phyloP scores from a whole-genome alignment of 1,140 invertebrate species.

The Hestina assimilis region DNA sequence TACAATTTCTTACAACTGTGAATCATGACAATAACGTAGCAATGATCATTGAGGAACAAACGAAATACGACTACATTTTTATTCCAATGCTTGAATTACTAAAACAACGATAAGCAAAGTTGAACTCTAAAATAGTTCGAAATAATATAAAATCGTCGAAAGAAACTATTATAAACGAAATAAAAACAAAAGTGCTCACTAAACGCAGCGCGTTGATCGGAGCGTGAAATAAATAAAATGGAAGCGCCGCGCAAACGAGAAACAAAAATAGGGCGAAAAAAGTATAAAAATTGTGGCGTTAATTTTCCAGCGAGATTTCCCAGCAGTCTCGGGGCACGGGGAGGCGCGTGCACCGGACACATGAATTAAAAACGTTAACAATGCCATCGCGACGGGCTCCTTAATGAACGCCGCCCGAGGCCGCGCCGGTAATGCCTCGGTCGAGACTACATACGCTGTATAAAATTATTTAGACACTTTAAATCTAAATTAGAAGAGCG shows the following conservation, averaged over 20 bases:
- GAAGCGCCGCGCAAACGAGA: slow-evolving; percentile 61
- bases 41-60: neutral
- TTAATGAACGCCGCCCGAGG: slow-evolving; percentile 65
- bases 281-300: slow-evolving; percentile 66
- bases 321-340: slow-evolving; percentile 54
- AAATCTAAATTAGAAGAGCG: slow-evolving; percentile 12
- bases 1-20: too few species aligned
- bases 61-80: neutral
- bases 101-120: neutral
- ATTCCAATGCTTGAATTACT: neutral
- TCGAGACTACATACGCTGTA: slow-evolving; percentile 16
- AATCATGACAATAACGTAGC: too few species aligned
- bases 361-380: slow-evolving; percentile 77
- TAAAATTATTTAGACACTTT: slow-evolving; percentile 15
- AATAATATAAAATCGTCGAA: slow-evolving; percentile 26
- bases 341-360: slow-evolving; percentile 71
- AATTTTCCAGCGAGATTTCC: slow-evolving; percentile 76
- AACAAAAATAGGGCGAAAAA: slow-evolving; percentile 36
- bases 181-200: slow-evolving; percentile 57
- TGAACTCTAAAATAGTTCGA: slow-evolving; percentile 6
- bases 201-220: slow-evolving; percentile 63
- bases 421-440: slow-evolving; percentile 23
- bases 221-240: slow-evolving; percentile 73
- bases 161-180: slow-evolving; percentile 26
- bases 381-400: slow-evolving; percentile 61